Conservation (phyloP, 1,140 invertebrate species). For the Amphibalanus amphitrite region DNA sequence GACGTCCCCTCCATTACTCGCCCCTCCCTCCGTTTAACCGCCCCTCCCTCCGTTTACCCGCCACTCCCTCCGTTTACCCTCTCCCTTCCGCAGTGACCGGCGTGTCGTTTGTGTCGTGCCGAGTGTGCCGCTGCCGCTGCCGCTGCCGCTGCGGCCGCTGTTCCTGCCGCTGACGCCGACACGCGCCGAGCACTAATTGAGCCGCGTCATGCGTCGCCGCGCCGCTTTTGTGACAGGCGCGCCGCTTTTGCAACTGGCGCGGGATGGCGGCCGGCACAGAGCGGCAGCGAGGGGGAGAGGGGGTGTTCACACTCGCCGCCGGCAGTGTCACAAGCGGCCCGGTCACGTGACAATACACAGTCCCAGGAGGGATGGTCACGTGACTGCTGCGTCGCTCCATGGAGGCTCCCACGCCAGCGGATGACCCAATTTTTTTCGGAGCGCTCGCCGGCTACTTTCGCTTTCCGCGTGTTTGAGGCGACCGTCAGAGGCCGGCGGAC, state of each 20-base stretch:
- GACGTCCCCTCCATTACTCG: too few species aligned
- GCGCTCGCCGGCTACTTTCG: neutral
- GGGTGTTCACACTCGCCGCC: neutral
- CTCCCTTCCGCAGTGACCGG: too few species aligned
- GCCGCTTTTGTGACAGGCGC: conserved; percentile 1
- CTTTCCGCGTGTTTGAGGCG: neutral
- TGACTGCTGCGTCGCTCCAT: neutral
- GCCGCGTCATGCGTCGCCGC: neutral
- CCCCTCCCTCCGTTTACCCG: too few species aligned
- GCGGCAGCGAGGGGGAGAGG: too few species aligned
- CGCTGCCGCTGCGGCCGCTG: too few species aligned
- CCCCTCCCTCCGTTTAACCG: too few species aligned
- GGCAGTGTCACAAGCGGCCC: neutral
- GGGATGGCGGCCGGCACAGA: too few species aligned
- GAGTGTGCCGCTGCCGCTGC: too few species aligned
- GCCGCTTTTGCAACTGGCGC: neutral
- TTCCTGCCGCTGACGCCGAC: neutral
- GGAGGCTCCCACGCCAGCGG: neutral
- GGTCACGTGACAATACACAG: neutral
- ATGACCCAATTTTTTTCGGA: neutral
- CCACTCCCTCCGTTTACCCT: too few species aligned
- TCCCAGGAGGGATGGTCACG: too few species aligned
- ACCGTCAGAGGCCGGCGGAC: too few species aligned
- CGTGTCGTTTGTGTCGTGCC: neutral
- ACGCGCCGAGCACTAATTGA: neutral